These are phyloP conservation scores for Drosophila neoperkinsi DNA, from an alignment of 2,888 invertebrate genomes.

Conservation along the genomic window DNA sequence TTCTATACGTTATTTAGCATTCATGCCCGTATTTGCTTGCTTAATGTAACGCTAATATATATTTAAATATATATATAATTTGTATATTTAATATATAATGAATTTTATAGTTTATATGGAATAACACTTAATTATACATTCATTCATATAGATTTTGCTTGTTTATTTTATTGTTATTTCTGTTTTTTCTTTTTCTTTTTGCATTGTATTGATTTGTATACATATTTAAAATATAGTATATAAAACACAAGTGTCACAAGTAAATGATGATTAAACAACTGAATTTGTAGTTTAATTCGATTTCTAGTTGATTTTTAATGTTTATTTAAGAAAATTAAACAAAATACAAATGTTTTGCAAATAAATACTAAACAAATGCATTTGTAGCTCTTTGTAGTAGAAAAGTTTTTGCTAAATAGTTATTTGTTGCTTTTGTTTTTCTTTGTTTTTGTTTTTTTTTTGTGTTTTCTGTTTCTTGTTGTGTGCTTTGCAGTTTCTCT, in stretches of 20 bases:
- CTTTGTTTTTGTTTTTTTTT: conserved; percentile 33
- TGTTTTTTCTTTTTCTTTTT: conserved; percentile 35
- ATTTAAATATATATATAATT: conserved; percentile 39
- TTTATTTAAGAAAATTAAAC: conserved; percentile 2
- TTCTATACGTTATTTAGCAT: conserved; percentile 66
- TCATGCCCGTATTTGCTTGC: conserved; percentile 58
- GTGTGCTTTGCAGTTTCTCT: conserved; percentile 46
- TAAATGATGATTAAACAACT: conserved; percentile 33
- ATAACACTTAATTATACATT: conserved; percentile 83
- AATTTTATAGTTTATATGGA: conserved; percentile 82
- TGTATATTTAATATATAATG: conserved; percentile 79
- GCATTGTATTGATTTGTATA: conserved; percentile 53
- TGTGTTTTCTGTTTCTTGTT: conserved; percentile 35
- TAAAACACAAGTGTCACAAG: conserved; percentile 35
- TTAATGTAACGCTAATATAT: conserved; percentile 74
- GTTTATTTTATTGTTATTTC: conserved; percentile 15
- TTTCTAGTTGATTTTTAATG: conserved; percentile 22
- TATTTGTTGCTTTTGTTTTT: conserved; percentile 38
- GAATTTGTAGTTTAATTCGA: conserved; percentile 37
- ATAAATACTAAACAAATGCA: conserved; percentile 41
- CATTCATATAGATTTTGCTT: conserved; percentile 64
- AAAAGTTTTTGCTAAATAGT: conserved; percentile 59
- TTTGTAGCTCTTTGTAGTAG: conserved; percentile 58
- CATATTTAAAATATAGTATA: conserved; percentile 66
- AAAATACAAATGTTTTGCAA: conserved; percentile 20